A percentile compares a stretch with the other conserved stretches of the same genome.
Evolutionary conservation across 2,888 invertebrate genomes (phyloP).

Genomic region (Elegia similella): DNA sequence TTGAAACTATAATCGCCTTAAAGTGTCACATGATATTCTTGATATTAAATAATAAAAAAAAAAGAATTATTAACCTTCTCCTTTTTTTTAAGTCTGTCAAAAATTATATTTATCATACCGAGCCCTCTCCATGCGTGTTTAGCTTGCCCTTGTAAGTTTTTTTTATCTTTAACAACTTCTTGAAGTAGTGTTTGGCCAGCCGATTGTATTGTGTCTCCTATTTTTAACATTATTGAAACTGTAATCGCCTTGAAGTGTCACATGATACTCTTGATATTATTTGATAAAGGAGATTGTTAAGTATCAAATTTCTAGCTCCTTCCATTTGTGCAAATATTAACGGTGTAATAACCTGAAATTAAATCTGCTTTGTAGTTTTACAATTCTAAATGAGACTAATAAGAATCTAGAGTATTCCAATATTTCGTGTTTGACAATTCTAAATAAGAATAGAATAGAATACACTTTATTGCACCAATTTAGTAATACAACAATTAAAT

Average conservation of each 20-base stretch:
- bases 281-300: conserved; percentile 40
- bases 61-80: no score
- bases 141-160: no score
- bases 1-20: conserved; percentile 45
- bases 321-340: conserved; percentile 28
- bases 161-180: not conserved
- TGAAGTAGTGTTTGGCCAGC: not conserved
- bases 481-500: no score
- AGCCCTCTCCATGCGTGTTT: no score
- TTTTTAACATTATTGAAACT: conserved; percentile 34
- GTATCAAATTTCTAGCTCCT: conserved; percentile 36
- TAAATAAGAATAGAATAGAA: no score
- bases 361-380: not conserved
- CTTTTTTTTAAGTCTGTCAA: no score
- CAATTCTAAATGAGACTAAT: no score
- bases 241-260: conserved; percentile 51
- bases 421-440: no score
- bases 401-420: no score
- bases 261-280: conserved; percentile 40
- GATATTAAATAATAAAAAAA: conserved; percentile 42
- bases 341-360: conserved; percentile 12
- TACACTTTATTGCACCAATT: no score
- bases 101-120: no score
- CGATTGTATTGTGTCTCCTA: conserved; percentile 20
- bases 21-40: conserved; percentile 46